These are phyloP conservation scores for Alauda arvensis DNA, from an alignment of 2,797 vertebrate species.

Conservation along the genomic window DNA sequence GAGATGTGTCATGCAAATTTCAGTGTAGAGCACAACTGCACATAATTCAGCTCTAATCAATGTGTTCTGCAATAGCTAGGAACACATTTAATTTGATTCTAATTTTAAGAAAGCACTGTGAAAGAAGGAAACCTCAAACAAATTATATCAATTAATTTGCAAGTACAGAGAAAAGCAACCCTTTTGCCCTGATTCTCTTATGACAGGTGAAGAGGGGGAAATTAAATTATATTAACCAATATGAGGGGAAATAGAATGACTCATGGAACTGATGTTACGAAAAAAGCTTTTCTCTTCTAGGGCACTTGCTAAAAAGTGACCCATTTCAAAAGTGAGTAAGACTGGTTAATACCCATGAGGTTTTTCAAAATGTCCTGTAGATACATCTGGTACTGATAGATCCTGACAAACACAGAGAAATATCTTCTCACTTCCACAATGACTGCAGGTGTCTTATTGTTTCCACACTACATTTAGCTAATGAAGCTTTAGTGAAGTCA, in stretches of 20 bases:
- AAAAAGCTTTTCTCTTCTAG: neutral
- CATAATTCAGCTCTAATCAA: constrained; percentile 32
- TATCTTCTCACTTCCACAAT: neutral
- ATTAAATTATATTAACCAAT: constrained; percentile 13
- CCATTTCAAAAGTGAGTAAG: neutral
- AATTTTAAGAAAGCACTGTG: constrained; percentile 35
- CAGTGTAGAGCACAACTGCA: neutral
- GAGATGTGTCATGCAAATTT: constrained; percentile 36
- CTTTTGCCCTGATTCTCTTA: neutral
- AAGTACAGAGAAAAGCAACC: neutral
- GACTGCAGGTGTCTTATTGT: neutral
- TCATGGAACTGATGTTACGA: neutral
- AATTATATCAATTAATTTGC: constrained; percentile 7
- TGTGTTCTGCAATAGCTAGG: constrained; percentile 9
- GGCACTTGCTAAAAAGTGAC: neutral
- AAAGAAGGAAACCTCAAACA: neutral
- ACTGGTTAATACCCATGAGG: neutral
- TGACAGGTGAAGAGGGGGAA: neutral
- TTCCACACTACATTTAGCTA: neutral
- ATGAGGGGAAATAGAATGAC: neutral
- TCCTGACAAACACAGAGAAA: neutral
- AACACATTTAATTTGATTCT: constrained; percentile 34
- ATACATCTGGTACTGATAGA: neutral
- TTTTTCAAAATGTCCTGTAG: neutral
- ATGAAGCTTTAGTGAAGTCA: neutral